phyloP scores from a whole-genome alignment of 2,888 invertebrate genomes.

The Crocallis elinguaria region DNA sequence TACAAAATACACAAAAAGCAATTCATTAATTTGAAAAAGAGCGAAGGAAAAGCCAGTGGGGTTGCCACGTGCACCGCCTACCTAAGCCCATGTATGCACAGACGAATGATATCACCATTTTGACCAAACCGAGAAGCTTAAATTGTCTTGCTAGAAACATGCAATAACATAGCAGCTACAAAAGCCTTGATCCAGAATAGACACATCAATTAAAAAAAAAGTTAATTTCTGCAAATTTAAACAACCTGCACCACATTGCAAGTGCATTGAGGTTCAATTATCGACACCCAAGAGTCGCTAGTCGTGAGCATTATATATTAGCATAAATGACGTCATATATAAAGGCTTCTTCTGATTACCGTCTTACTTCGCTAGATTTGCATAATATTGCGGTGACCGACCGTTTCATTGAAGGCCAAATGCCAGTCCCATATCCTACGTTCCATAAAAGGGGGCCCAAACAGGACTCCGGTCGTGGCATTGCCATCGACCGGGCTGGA shows the following conservation, averaged over 20 bases:
- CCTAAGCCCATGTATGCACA: conserved; percentile 20
- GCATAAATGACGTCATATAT: conserved; percentile 45
- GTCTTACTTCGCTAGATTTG: conserved; percentile 42
- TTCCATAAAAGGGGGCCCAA: too few species aligned
- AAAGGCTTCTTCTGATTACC: conserved; percentile 32
- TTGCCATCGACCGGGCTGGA: too few species aligned
- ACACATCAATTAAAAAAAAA: too few species aligned
- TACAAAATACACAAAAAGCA: neutral
- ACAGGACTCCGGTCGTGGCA: too few species aligned
- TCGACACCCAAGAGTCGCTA: conserved; percentile 32
- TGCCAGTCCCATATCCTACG: too few species aligned
- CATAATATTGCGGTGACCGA: conserved; percentile 46
- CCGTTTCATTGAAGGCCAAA: conserved; percentile 49
- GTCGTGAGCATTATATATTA: conserved; percentile 44
- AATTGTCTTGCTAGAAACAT: conserved; percentile 1
- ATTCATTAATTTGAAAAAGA: conserved; percentile 7
- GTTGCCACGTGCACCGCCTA: conserved; percentile 14
- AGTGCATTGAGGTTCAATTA: conserved; percentile 26
- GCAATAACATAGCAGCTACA: neutral
- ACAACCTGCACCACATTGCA: conserved; percentile 4
- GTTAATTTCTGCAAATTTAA: too few species aligned
- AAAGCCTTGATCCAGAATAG: neutral
- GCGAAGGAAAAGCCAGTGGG: conserved; percentile 7
- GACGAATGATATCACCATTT: conserved; percentile 17
- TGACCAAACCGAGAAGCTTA: conserved; percentile 1